These are phyloP conservation scores for Eupithecia abbreviata DNA, from an alignment of 2,888 invertebrate species.

Conservation along the genomic window DNA sequence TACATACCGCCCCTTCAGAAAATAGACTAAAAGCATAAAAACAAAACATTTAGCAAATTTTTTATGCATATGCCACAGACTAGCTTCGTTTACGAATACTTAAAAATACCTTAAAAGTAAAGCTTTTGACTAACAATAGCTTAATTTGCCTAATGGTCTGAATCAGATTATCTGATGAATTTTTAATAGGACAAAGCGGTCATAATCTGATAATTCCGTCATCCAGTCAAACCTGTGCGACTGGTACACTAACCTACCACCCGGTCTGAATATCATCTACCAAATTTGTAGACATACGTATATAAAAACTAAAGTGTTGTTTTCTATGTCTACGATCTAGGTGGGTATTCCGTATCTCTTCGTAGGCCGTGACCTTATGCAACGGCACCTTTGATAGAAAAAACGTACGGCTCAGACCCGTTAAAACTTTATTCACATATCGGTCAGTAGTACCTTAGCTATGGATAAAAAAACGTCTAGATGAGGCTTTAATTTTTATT, in stretches of 20 bases:
- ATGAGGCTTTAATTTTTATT: background rate
- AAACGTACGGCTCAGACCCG: background rate
- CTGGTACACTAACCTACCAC: conserved; percentile 22
- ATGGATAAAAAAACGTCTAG: background rate
- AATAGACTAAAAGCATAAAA: background rate
- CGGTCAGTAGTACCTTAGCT: conserved; percentile 2
- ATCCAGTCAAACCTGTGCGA: conserved; percentile 30
- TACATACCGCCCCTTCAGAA: conserved; percentile 22
- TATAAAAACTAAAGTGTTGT: background rate
- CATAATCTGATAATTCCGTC: conserved; percentile 15
- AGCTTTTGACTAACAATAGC: background rate
- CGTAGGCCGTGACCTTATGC: conserved; percentile 1
- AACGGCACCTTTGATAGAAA: conserved; percentile 4
- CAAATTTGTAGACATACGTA: conserved; percentile 11
- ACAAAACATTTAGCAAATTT: background rate
- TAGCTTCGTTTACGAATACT: background rate
- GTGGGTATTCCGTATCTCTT: background rate
- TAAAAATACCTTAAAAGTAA: background rate
- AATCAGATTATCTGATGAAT: conserved; percentile 20
- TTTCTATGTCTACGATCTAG: background rate
- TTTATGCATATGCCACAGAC: background rate
- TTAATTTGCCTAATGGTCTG: conserved; percentile 14
- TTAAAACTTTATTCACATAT: background rate
- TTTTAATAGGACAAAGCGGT: conserved; percentile 28
- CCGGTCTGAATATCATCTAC: conserved; percentile 6